Evolutionary conservation across 2,113 vertebrate species (phyloP), one percentile per base, ranked within the genome.

Genomic region (Excalfactoria chinensis): DNA sequence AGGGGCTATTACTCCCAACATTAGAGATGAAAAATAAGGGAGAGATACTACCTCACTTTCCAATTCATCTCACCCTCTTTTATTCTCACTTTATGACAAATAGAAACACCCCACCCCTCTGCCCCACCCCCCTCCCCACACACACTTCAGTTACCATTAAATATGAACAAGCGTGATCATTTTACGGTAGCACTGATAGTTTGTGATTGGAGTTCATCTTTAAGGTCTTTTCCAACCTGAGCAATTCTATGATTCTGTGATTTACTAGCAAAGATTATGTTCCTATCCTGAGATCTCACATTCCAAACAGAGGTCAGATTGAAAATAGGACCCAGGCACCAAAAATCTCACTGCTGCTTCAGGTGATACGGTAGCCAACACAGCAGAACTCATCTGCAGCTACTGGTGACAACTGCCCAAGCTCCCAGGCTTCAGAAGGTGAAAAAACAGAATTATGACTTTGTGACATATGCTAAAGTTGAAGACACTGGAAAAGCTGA

Each of bases 321-420:
- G 25, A 62, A 34, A 64, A 46, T 80, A 69, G 58, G 30, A 11
- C 28, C 11, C 28, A 37, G 51, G 67, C 23, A 63, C 12, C 41
- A 6, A 11, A 67, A 23, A 73, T 32, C 67, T 76, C 14, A 1
- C 22, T 19, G 10, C 49, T 76, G 34, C 64, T 85, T 55, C 84
- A 11, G 25, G 8, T 58, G 59, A 32, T 37, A 37, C 82, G 68
- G 21, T 28, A 34, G 53, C 44, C 62, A 82, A 26, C 70, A 17
- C 14, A 77, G 35, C 70, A 60, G 40, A 56, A n/a, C 8, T 1
- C 28, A 63, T 35, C 3, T 41, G 40, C 40, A 41, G 40, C 40
- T 41, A 41, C 12, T 49, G 26, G 44, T 5, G 1, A 35, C 17
- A 58, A 23, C 23, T 5, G 2, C 46, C 14, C 2, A 1, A 26